Percentiles rank a stretch among this genome's conserved stretches.
These are phyloP conservation scores for Apis laboriosa DNA, from an alignment of 1,140 invertebrate species.

Conservation along the genomic window DNA sequence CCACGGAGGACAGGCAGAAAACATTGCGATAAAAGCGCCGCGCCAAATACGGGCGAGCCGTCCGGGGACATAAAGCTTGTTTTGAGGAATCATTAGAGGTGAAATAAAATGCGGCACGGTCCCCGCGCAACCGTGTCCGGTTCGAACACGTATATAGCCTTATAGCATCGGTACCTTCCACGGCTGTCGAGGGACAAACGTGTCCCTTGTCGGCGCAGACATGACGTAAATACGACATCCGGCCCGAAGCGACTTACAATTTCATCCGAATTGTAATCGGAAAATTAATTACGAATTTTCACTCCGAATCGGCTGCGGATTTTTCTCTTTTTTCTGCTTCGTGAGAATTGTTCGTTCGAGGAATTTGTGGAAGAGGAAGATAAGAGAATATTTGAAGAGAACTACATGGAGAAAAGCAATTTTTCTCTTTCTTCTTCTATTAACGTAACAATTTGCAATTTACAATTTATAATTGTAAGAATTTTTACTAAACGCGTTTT, in stretches of 20 bases:
- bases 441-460: too few relatives aligned
- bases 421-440: too few relatives aligned
- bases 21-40: conserved; percentile 59
- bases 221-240: conserved; percentile 39
- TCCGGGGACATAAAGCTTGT: conserved; percentile 57
- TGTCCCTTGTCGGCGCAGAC: conserved; percentile 39
- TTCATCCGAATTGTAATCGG: conserved; percentile 19
- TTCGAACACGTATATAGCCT: conserved; percentile 49
- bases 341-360: too few relatives aligned
- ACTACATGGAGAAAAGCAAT: too few relatives aligned
- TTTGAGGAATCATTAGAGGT: conserved; percentile 60
- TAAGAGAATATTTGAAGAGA: too few relatives aligned
- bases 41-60: conserved; percentile 53
- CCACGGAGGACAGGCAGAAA: conserved; percentile 46
- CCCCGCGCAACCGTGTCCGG: conserved; percentile 49
- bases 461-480: too few relatives aligned
- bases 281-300: conserved; percentile 20
- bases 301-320: conserved; percentile 33
- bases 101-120: conserved; percentile 53
- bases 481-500: too few relatives aligned
- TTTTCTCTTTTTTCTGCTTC: too few relatives aligned
- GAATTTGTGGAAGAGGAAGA: too few relatives aligned
- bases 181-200: conserved; percentile 35
- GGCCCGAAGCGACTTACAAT: conserved; percentile 29
- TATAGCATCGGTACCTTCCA: conserved; percentile 49